A percentile compares a stretch with the other conserved stretches of the same genome.
Evolutionary conservation across 2,113 vertebrate species (phyloP).

Genomic region (Paramormyrops kingsleyae): DNA sequence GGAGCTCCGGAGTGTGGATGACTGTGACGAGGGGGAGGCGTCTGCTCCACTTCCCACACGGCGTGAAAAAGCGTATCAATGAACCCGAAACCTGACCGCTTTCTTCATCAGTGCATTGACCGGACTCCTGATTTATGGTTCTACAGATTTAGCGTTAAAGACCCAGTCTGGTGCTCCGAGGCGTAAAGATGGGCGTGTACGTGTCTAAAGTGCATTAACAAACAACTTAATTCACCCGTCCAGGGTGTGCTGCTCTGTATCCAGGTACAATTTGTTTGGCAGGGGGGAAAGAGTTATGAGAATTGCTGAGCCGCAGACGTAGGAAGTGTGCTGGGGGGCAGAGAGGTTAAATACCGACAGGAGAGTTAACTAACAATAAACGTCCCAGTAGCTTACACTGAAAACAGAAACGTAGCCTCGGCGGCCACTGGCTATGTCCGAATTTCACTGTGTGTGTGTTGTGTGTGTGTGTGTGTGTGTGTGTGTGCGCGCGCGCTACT

Average conservation of each 20-base stretch:
- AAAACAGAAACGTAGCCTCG: neutral
- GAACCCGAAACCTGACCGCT: neutral
- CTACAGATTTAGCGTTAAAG: neutral
- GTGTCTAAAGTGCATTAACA: neutral
- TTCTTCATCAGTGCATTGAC: conserved; percentile 10
- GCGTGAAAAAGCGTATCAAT: neutral
- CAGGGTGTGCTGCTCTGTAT: neutral
- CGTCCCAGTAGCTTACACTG: neutral
- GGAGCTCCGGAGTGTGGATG: neutral
- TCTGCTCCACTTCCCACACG: neutral
- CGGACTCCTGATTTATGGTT: neutral
- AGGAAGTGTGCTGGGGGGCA: neutral
- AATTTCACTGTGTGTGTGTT: neutral
- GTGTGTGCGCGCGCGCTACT: neutral
- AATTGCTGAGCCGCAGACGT: conserved; percentile 1
- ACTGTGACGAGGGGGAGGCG: neutral
- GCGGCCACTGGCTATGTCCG: neutral
- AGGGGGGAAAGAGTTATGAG: conserved; percentile 5
- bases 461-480: neutral
- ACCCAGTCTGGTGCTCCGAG: neutral
- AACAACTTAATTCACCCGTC: neutral
- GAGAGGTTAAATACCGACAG: neutral
- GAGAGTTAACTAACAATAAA: neutral
- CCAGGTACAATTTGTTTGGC: neutral
- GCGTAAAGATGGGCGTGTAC: neutral